A percentile compares a stretch with the other conserved stretches of the same genome.
Conservation (phyloP, 2,113 vertebrate genomes). For the Pituophis catenifer region DNA sequence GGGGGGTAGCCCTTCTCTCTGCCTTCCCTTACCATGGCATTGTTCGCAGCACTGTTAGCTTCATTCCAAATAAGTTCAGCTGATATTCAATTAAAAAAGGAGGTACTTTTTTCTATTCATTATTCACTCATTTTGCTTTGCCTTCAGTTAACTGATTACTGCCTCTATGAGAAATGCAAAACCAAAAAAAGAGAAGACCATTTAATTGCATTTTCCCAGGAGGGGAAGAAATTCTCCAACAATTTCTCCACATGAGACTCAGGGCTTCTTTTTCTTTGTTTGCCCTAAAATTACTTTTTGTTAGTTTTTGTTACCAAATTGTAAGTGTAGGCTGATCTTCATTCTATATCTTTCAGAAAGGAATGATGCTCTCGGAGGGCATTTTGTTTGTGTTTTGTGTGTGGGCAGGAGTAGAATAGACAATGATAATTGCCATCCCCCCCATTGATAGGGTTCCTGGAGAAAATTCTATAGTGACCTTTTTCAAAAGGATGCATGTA, state of each 20-base stretch:
- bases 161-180: neutral
- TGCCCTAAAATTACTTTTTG: neutral
- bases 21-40: neutral
- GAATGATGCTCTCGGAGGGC: neutral
- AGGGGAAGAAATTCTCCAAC: neutral
- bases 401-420: neutral
- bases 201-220: neutral
- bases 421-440: neutral
- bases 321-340: neutral
- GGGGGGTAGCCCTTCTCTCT: neutral
- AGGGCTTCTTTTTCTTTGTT: neutral
- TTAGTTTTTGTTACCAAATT: neutral
- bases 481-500: neutral
- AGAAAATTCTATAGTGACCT: neutral
- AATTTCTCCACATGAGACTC: neutral
- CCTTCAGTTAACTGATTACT: neutral
- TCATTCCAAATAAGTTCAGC: neutral
- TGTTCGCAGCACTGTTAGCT: no score
- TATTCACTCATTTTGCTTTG: neutral
- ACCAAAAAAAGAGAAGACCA: neutral
- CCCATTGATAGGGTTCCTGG: neutral
- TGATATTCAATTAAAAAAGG: neutral
- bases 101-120: neutral
- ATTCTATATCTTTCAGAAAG: neutral
- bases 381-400: neutral